Base-by-base conservation (phyloP, 2,113 vertebrate genomes). In the Aldabrachelys gigantea region DNA sequence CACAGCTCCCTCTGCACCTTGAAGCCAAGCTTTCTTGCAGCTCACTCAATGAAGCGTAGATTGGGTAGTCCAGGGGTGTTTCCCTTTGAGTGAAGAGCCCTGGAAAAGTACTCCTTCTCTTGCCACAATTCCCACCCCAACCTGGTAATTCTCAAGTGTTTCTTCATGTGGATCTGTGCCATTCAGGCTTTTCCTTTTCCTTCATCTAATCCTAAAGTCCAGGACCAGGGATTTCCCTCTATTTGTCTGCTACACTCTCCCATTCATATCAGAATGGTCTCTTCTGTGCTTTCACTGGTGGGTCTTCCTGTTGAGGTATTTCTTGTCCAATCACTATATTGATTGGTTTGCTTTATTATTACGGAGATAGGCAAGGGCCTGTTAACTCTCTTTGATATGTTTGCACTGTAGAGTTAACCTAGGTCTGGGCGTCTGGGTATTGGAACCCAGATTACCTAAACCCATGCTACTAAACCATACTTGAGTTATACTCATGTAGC, bases 221-320 rank as follows among this genome's bases (percentile, higher is more conserved):
- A 56, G 49, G 35, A 38, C 22, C 59, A 65, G 38, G 8, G 12
- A 52, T 95, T 96, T 92, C 22, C 38, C 10, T 88, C 62, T 88
- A 25, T 56, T 91, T 96, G 88, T 84, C 85, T 93, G 16, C 56
- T 89, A 5, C 53, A 72, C 29, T 62, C 25, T 88, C 94, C 84
- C 3, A 4, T 84, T 93, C 16, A 4, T 44, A 27, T 82, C 87
- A n/a, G 16, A 75, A 3, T 84, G 62, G 57, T 78, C 3, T 80
- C 13, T 92, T 82, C 54, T 84, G 29, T 94, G 25, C 81, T 91
- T 27, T 54, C 69, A 38, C 35, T 83, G 62, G 35, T 38, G 90
- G 38, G 59, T 49, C 13, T 85, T 21, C 0, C 1, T 82, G 22
- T 54, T 41, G 52, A 5, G 16, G 21, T 62, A 44, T 89, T 31